Evolutionary conservation across 2,113 vertebrate species (phyloP), one percentile per base, ranked within the genome.

Genomic region (Hassar affinis): DNA sequence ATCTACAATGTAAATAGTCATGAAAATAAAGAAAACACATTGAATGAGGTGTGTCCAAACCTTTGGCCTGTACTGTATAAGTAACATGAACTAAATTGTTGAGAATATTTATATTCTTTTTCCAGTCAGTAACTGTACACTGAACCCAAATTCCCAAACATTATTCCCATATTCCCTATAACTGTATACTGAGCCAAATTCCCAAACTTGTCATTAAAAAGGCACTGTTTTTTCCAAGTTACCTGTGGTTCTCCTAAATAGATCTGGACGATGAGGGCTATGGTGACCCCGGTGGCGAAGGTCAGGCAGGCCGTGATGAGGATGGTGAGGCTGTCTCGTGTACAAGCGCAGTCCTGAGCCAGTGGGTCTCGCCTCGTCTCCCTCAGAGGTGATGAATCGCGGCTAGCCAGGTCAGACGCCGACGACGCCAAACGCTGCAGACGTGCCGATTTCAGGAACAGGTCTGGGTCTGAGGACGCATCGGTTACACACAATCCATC

Each of bases 231-330:
- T 35, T 66, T 20, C 35, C 35, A 38, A 22, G 4, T 38, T 38
- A 99, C 98, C 97, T 99, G 98, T 54, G 97, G 96, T 87, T 98
- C 96, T 77, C 98, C 97, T 78, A 99, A 96, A 90, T 99, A 99
- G 91, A 99, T 98, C 93, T 99, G 98, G 95, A 99, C 96, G 86
- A 99, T 94, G 51, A 99, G 95, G 11, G 98, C 98, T 68, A 99
- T 92, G 0, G 97, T 99, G 90, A 99, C 97, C 0, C 96, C 98
- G 0, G 92, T 97, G 82, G 98, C 98, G 0, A 99, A 99, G 72
- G 98, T 99, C 85, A 99, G 94, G 88, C 97, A 98, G 88, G 98
- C 97, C 0, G 97, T 99, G 91, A 99, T 96, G 89, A 99, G 98
- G 91, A 99, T 94, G 0, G 97, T 99, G 77, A 99, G 93, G 59